A percentile compares a stretch with the other conserved stretches of the same genome.
Conservation (phyloP, 2,888 invertebrate genomes). For the Terebella lapidaria region DNA sequence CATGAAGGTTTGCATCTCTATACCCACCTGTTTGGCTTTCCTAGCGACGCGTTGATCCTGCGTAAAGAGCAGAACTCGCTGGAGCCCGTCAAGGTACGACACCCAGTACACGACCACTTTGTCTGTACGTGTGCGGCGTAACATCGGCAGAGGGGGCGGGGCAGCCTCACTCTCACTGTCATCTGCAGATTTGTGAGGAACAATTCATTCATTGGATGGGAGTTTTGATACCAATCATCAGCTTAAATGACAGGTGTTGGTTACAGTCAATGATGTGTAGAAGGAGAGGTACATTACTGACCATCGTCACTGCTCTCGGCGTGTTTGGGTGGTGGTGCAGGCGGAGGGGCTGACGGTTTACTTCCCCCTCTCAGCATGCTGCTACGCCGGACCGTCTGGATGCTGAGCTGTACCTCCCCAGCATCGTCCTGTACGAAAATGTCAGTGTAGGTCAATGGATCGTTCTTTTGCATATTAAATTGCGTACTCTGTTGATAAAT, state of each 20-base stretch:
- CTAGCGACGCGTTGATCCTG: constrained; percentile 69
- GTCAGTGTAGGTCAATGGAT: too few relatives aligned
- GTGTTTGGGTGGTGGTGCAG: background rate
- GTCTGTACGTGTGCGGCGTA: constrained; percentile 63
- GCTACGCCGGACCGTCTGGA: constrained; percentile 61
- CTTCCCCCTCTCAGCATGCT: constrained; percentile 13
- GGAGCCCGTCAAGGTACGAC: constrained; percentile 70
- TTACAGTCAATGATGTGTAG: too few relatives aligned
- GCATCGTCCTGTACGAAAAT: constrained; percentile 43
- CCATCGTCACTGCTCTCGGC: constrained; percentile 14
- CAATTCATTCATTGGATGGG: background rate
- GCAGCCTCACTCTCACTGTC: constrained; percentile 46
- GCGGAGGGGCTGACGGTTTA: background rate
- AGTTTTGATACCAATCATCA: too few relatives aligned
- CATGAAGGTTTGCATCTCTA: too few relatives aligned
- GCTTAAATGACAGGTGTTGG: too few relatives aligned
- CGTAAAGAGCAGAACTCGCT: constrained; percentile 70
- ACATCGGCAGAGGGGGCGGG: constrained; percentile 5
- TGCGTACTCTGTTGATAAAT: too few relatives aligned
- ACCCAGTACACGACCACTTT: constrained; percentile 77
- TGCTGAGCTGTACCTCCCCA: constrained; percentile 70
- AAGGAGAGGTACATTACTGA: too few relatives aligned
- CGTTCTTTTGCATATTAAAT: too few relatives aligned
- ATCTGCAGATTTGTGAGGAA: constrained; percentile 38
- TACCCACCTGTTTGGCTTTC: constrained; percentile 57